These are phyloP conservation scores for Lepus americanus DNA, from an alignment of 2,113 vertebrate species.

Conservation along the genomic window DNA sequence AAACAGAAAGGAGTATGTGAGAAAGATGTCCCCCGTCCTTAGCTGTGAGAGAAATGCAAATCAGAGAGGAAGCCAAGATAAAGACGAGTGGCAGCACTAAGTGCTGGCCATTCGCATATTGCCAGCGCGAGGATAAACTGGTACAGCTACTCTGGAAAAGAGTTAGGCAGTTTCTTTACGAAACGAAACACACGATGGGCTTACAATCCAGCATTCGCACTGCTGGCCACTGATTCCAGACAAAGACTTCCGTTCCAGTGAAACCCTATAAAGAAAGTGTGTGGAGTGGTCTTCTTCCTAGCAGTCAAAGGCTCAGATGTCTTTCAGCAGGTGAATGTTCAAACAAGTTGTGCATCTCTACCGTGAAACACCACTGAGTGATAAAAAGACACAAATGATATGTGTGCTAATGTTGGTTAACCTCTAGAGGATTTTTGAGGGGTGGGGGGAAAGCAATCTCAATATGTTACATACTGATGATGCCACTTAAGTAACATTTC, in stretches of 20 bases:
- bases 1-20: not conserved
- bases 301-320: not conserved
- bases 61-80: not conserved
- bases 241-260: not conserved
- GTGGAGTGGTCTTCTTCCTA: not conserved
- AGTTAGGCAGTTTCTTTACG: not conserved
- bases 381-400: not conserved
- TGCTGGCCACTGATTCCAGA: not conserved
- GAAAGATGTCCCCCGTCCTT: not conserved
- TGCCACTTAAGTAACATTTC: not conserved
- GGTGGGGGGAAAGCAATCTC: not conserved
- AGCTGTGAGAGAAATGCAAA: not conserved
- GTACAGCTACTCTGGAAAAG: not conserved
- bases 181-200: not conserved
- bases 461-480: not conserved
- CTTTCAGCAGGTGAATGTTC: not conserved
- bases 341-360: not conserved
- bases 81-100: not conserved
- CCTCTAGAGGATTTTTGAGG: not conserved
- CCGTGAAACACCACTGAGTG: not conserved
- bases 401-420: not conserved
- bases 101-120: not conserved
- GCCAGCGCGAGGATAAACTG: not conserved
- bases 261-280: not conserved
- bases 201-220: not conserved